phyloP scores from a whole-genome alignment of 2,113 vertebrate species.

The Empidonax traillii region DNA sequence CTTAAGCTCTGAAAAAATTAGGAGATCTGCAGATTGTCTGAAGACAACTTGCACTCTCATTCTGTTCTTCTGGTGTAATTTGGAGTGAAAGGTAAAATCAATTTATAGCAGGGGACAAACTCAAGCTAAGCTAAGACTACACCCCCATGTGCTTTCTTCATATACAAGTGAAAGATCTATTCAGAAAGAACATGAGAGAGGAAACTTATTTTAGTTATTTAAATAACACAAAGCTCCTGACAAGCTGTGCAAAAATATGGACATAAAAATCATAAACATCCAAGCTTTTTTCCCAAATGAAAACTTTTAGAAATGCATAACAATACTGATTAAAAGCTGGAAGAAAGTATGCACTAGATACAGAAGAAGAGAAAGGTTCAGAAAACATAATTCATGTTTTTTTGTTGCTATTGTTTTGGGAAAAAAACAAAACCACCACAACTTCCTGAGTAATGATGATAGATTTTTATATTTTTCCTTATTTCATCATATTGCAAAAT shows the following conservation, averaged over 20 bases:
- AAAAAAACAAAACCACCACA: rapidly evolving
- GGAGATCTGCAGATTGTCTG: not conserved
- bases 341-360: not conserved
- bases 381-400: not conserved
- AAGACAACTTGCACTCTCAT: not conserved
- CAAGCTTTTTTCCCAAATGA: not conserved
- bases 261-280: not conserved
- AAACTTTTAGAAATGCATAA: not conserved
- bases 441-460: not conserved
- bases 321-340: not conserved
- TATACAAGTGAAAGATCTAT: not conserved
- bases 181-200: not conserved
- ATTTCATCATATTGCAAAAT: not conserved
- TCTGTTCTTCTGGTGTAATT: not conserved
- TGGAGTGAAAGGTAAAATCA: not conserved
- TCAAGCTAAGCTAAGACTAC: not conserved
- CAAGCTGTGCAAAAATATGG: not conserved
- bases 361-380: not conserved
- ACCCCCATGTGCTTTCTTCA: not conserved
- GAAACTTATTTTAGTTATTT: not conserved
- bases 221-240: not conserved
- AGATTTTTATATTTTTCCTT: not conserved
- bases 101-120: not conserved
- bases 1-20: not conserved
- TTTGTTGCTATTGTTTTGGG: not conserved